Base-by-base conservation (phyloP, 2,888 invertebrate species). In the Sisyra nigra region DNA sequence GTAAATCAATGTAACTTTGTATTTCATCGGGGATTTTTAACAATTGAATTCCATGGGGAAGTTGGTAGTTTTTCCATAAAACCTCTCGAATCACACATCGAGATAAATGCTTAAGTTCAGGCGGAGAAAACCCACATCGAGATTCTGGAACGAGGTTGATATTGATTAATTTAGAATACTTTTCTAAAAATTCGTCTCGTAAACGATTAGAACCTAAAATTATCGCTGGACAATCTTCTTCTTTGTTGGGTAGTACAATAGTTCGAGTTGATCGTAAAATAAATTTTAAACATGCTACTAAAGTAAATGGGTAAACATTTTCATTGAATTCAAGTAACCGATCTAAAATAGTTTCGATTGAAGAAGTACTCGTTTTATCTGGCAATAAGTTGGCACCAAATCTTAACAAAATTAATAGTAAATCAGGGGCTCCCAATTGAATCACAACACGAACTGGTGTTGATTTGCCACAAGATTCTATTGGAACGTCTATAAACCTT, bases 401-500 rank as follows among this genome's bases (percentile, higher is more conserved):
- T 59, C 80, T 63, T 38, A 88, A 62, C 46, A 88, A 65, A 47
- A 85, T 75, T 55, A 76, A 68, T 3, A 88, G 62, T 54, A 84
- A 76, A 57, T 86, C 85, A 3, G 84, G 75, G 8, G 79, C 66
- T 36, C 78, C 79, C 54, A 83, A 71, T 57, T 84, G 82, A 47
- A 82, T 66, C 1, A 80, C 79, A 1, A 86, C 77, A 54, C 80
- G 72, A 2, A 83, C 62, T 1, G 85, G 82, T 0, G 80, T 71
- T 4, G 79, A 71, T 51, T 69, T 72, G 0, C 85, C 84, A 53
- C 86, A 86, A 45, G 83, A 83, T 56, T 83, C 83, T 59, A 88
- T 74, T 9, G 86, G 84, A 2, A 86, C 74, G 55, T 88, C 87
- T 48, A 85, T 76, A 54, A 85, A 81, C 35, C 78, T 66, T 47